These are phyloP conservation scores for Corythoichthys haematopterus DNA, from an alignment of 2,113 vertebrate species.

Conservation along the genomic window DNA sequence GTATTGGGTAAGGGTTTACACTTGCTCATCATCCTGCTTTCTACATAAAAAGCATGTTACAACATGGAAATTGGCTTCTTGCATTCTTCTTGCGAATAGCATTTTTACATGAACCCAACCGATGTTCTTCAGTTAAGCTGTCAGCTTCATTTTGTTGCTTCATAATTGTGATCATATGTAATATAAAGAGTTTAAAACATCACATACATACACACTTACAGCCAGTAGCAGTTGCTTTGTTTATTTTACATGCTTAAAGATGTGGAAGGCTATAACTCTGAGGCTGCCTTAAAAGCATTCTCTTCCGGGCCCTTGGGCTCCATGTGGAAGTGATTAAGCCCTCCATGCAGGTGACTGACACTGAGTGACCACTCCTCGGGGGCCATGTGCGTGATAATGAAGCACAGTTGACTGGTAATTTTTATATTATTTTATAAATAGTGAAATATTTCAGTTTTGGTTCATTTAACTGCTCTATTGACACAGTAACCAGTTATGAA, in stretches of 20 bases:
- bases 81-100: not conserved
- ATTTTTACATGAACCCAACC: not conserved
- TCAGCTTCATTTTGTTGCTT: not conserved
- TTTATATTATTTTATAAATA: conserved; percentile 10
- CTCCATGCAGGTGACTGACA: conserved; percentile 64
- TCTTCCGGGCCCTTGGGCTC: conserved; percentile 66
- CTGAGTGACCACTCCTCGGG: conserved; percentile 54
- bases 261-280: conserved; percentile 86
- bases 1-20: too few species aligned
- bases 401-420: conserved; percentile 45
- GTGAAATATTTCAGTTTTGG: conserved; percentile 1
- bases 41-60: too few species aligned
- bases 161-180: conserved; percentile 6
- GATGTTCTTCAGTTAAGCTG: not conserved
- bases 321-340: conserved; percentile 92
- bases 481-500: conserved; percentile 24
- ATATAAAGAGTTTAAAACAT: conserved; percentile 26
- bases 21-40: too few species aligned
- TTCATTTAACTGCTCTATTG: not conserved
- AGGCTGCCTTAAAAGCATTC: conserved; percentile 82
- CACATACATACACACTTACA: conserved; percentile 20
- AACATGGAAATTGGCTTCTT: too few species aligned
- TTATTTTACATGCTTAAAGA: conserved; percentile 83
- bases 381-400: conserved; percentile 82
- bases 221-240: conserved; percentile 86